These are phyloP conservation scores for Proctacanthus coquilletti DNA, from an alignment of 1,140 invertebrate species.

Conservation along the genomic window DNA sequence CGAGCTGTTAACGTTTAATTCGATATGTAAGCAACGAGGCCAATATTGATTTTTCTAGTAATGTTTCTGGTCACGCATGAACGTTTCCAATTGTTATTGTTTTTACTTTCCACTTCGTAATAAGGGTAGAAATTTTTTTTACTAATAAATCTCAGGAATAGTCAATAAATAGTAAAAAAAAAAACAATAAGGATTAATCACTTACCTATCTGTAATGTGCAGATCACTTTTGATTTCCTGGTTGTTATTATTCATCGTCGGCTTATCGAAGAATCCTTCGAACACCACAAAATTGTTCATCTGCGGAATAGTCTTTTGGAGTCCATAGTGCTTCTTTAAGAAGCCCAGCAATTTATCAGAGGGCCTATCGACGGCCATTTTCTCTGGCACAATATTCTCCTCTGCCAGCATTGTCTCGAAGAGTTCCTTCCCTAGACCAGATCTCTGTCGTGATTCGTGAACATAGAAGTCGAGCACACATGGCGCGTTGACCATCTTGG, in stretches of 20 bases:
- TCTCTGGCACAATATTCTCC: slow-evolving; percentile 47
- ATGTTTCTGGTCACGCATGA: too few relatives aligned
- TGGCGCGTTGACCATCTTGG: slow-evolving; percentile 55
- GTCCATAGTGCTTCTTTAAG: slow-evolving; percentile 64
- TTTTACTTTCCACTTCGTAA: too few relatives aligned
- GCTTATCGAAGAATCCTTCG: slow-evolving; percentile 58
- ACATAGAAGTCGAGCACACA: slow-evolving; percentile 83
- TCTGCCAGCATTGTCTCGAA: slow-evolving; percentile 68
- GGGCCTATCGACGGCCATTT: slow-evolving; percentile 79
- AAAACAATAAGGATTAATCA: too few relatives aligned
- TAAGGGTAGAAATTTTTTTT: too few relatives aligned
- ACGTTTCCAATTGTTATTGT: too few relatives aligned
- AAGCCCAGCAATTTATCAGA: slow-evolving; percentile 76
- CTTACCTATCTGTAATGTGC: slow-evolving; percentile 27
- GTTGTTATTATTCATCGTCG: slow-evolving; percentile 12
- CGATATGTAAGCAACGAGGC: too few relatives aligned
- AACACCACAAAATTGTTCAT: slow-evolving; percentile 82
- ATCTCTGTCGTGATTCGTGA: slow-evolving; percentile 59
- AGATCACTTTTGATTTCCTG: slow-evolving; percentile 10
- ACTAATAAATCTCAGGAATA: too few relatives aligned
- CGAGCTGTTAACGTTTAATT: too few relatives aligned
- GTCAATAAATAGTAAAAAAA: too few relatives aligned
- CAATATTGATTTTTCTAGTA: too few relatives aligned
- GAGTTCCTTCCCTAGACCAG: slow-evolving; percentile 56
- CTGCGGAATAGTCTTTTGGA: slow-evolving; percentile 56